Percentiles rank a stretch among this genome's conserved stretches.
Evolutionary conservation across 1,140 invertebrate species (phyloP).

Genomic region (Drosophila albomicans): DNA sequence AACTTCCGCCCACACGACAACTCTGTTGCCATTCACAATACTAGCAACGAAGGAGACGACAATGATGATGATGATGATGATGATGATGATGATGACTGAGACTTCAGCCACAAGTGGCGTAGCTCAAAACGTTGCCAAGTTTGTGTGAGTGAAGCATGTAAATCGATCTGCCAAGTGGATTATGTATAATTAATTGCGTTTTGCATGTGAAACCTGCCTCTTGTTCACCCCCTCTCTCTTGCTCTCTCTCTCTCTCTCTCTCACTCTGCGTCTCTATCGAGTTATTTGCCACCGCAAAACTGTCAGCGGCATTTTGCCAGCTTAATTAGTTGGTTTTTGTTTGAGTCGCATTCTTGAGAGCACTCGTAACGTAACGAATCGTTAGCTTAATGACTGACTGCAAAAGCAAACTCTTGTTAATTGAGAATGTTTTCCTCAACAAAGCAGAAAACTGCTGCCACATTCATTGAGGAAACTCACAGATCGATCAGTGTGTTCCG

Average conservation of each 20-base stretch:
- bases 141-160: constrained; percentile 31
- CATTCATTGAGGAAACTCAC: constrained; percentile 5
- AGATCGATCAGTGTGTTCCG: not conserved
- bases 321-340: constrained; percentile 48
- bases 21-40: constrained; percentile 5
- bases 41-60: not conserved
- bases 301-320: constrained; percentile 45
- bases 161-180: constrained; percentile 56
- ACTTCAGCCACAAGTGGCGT: constrained; percentile 40
- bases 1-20: constrained; percentile 15
- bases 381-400: constrained; percentile 33
- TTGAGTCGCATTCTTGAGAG: constrained; percentile 41
- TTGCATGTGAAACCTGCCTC: constrained; percentile 22
- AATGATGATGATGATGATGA: not conserved
- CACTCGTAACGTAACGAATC: constrained; percentile 31
- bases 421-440: constrained; percentile 17
- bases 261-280: not conserved
- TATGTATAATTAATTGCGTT: constrained; percentile 57
- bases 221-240: not conserved
- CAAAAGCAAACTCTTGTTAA: constrained; percentile 16
- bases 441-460: constrained; percentile 8
- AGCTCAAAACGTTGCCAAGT: constrained; percentile 25
- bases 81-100: not conserved
- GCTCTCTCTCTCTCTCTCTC: not conserved
- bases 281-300: constrained; percentile 28